phyloP scores from a whole-genome alignment of 2,888 invertebrate genomes.

The Fragum whitleyi region DNA sequence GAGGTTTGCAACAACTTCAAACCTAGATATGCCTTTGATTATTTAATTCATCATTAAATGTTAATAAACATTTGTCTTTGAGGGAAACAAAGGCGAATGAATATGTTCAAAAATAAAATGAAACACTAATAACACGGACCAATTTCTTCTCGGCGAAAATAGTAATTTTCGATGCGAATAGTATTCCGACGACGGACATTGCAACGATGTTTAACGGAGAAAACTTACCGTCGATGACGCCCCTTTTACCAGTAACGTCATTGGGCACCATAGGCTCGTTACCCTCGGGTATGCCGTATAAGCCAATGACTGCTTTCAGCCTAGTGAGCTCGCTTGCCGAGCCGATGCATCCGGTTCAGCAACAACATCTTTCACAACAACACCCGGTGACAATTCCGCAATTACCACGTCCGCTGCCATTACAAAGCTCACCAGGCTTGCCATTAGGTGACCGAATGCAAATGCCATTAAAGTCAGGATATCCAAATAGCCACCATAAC shows the following conservation, averaged over 20 bases:
- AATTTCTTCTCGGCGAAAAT: not conserved
- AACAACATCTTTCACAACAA: not conserved
- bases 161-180: not conserved
- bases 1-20: no score
- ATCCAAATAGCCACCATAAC: not conserved
- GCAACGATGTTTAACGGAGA: slow-evolving; percentile 8
- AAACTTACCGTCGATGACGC: slow-evolving; percentile 11
- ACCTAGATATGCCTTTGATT: no score
- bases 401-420: slow-evolving; percentile 5
- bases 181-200: not conserved
- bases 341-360: slow-evolving; percentile 33
- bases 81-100: not conserved
- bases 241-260: slow-evolving; percentile 10
- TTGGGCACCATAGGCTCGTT: not conserved
- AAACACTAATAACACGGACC: not conserved
- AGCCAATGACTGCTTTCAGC: slow-evolving; percentile 42
- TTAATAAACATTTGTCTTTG: not conserved
- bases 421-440: not conserved
- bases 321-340: slow-evolving; percentile 46
- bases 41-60: no score
- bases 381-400: not conserved
- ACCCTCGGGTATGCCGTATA: slow-evolving; percentile 5
- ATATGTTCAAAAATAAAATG: not conserved
- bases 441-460: no score
- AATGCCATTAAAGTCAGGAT: not conserved